Base-by-base conservation (phyloP, 2,888 invertebrate species). In the Petrophora chlorosata region DNA sequence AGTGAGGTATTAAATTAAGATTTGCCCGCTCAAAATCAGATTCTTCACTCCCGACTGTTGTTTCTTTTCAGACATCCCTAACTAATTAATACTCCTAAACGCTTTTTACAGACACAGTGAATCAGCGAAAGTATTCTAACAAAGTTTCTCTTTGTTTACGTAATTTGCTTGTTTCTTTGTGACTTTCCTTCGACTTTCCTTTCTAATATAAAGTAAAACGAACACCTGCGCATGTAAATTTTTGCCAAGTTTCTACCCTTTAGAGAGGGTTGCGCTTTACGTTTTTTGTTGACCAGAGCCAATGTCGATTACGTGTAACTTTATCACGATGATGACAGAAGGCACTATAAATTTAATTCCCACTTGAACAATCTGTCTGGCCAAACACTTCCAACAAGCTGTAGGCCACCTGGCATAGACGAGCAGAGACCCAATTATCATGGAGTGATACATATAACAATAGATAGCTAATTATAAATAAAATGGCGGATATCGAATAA, bases 211-310 rank as follows among this genome's bases (percentile, higher is more conserved):
- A 25, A 23, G 23, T 30, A 33, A 16, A 13, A 35, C 36, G 36
- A 43, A 39, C 49, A 43, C 43, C 38, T 49, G 49, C 16, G 43
- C 33, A 49, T 49, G 43, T 29, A 49, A 49, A 49, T 43, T 34
- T 29, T 49, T 43, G 32, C 38, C 26, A 39, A 43, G 49, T 43
- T 48, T 41, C n/a, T 32, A 42, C 42, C 49, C 39, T 33, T 38
- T 43, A 28, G 36, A 34, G 34, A 33, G 42, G 38, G 43, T 49
- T 32, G 23, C 33, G 41, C 17, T 35, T 33, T 48, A 41, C 41
- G 43, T 17, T 43, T 43, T 38, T 38, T 39, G 38, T 29, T 49
- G 38, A 28, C 38, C 23, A 16, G 17, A 13, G 42, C 41, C 42
- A 38, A 36, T 33, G 19, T 39, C 22, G 34, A 29, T 46, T 42